These are phyloP conservation scores for Acholoe squamosa DNA, from an alignment of 2,888 invertebrate species.

Conservation along the genomic window DNA sequence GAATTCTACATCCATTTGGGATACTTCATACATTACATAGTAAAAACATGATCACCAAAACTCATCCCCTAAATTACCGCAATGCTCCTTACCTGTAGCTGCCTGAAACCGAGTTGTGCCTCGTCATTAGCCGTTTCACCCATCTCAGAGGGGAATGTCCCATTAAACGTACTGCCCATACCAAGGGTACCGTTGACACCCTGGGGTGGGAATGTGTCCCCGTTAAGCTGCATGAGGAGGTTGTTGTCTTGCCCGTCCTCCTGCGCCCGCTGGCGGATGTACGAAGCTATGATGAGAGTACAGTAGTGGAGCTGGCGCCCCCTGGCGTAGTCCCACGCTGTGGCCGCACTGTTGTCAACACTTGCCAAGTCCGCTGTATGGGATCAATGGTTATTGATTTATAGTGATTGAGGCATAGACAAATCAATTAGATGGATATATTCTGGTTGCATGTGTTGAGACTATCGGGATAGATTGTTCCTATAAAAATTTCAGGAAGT, in stretches of 20 bases:
- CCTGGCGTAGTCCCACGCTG: constrained; percentile 82
- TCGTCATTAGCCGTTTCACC: constrained; percentile 51
- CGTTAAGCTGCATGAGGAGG: constrained; percentile 5
- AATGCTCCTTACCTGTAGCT: constrained; percentile 46
- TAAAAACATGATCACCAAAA: no score
- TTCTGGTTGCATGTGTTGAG: no score
- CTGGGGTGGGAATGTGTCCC: background rate
- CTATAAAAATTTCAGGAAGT: no score
- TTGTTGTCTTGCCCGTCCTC: constrained; percentile 50
- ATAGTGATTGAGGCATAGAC: no score
- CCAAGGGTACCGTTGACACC: background rate
- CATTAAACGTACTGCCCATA: background rate
- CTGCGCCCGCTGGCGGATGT: constrained; percentile 77
- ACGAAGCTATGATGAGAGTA: constrained; percentile 82
- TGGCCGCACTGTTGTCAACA: constrained; percentile 79
- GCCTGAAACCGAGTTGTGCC: constrained; percentile 42
- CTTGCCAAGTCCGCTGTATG: constrained; percentile 78
- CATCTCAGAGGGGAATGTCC: constrained; percentile 49
- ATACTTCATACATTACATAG: no score
- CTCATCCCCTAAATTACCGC: no score
- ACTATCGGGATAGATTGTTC: no score
- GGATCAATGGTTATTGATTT: no score
- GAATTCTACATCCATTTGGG: no score
- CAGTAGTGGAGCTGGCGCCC: constrained; percentile 82
- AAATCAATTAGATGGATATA: no score